phyloP scores from a whole-genome alignment of 2,888 invertebrate genomes.

The Spatulosminthurus flaviceps region DNA sequence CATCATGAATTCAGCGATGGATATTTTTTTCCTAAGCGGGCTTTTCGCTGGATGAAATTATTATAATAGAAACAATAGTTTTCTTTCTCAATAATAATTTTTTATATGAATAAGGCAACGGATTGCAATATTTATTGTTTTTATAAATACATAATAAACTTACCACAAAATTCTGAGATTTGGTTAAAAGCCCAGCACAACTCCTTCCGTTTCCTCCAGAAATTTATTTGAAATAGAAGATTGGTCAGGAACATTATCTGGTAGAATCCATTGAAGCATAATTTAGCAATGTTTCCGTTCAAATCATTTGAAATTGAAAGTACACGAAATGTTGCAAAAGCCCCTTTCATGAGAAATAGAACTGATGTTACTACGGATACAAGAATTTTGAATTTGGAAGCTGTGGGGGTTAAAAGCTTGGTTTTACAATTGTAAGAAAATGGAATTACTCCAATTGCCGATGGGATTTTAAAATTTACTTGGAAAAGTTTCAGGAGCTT shows the following conservation, averaged over 20 bases:
- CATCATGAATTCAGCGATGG: neutral
- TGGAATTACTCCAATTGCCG: neutral
- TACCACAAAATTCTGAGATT: neutral
- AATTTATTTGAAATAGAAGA: slow-evolving; percentile 1
- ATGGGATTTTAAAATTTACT: neutral
- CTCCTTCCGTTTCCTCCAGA: neutral
- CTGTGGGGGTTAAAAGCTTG: neutral
- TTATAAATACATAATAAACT: neutral
- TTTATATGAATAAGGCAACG: no score
- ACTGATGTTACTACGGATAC: neutral
- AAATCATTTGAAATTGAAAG: neutral
- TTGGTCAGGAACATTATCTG: slow-evolving; percentile 6
- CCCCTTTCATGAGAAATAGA: neutral
- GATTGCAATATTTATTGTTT: no score
- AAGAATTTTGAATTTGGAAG: neutral
- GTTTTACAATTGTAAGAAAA: neutral
- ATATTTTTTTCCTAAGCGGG: neutral
- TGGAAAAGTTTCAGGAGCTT: neutral
- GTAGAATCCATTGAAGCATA: slow-evolving; percentile 19
- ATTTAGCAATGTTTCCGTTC: neutral
- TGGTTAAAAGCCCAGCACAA: neutral
- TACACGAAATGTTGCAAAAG: neutral
- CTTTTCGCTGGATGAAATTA: neutral
- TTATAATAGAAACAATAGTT: no score
- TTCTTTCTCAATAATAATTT: no score